Evolutionary conservation across 2,113 vertebrate genomes (phyloP).

Genomic region (Trichomycterus rosablanca): DNA sequence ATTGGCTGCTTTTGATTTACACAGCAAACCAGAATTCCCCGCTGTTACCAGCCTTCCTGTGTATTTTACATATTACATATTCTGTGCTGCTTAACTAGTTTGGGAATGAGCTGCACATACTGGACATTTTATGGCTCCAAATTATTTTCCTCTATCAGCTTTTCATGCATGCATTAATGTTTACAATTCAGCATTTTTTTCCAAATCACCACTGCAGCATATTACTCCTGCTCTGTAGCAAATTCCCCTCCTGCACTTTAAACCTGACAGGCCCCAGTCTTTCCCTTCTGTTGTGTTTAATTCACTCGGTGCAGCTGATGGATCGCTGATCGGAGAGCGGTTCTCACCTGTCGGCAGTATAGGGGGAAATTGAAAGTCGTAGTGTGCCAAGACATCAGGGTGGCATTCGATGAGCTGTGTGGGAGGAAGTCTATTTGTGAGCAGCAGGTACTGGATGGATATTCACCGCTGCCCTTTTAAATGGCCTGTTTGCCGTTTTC

Average conservation of each 20-base stretch:
- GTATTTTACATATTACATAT: too few species aligned
- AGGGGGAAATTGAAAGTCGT: constrained; percentile 49
- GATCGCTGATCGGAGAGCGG: constrained; percentile 46
- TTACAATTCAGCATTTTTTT: constrained; percentile 17
- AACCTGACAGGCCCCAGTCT: constrained; percentile 14
- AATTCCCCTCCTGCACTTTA: constrained; percentile 5
- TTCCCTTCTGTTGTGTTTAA: constrained; percentile 42
- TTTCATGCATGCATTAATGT: constrained; percentile 20
- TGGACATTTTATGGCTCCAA: neutral
- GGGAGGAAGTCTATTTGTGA: constrained; percentile 58
- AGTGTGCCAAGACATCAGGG: constrained; percentile 55
- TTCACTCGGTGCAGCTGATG: constrained; percentile 47
- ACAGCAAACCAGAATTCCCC: too few species aligned
- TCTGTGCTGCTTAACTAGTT: neutral
- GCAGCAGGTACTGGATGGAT: constrained; percentile 51
- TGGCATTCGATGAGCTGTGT: constrained; percentile 47
- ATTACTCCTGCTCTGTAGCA: neutral
- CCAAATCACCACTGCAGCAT: constrained; percentile 14
- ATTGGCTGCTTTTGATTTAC: too few species aligned
- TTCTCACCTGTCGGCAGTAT: constrained; percentile 50
- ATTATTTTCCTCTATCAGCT: neutral
- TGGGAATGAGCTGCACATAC: neutral
- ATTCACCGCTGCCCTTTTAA: constrained; percentile 48
- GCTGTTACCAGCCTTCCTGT: too few species aligned
- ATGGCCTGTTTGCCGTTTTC: constrained; percentile 21